These are phyloP conservation scores for Drosophila watanabei DNA, from an alignment of 1,140 invertebrate genomes.

Conservation along the genomic window DNA sequence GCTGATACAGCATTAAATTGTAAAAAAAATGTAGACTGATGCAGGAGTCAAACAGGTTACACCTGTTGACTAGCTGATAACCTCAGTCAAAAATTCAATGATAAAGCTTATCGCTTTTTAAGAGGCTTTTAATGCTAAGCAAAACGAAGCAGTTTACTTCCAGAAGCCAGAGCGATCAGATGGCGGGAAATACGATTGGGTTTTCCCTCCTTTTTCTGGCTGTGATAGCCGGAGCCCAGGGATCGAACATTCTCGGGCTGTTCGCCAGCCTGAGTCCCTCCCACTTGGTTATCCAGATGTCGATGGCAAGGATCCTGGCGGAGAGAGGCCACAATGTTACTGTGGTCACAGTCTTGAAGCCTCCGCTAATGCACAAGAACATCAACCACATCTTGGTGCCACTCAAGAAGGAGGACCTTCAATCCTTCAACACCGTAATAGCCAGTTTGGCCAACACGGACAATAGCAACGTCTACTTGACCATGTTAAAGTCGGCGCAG, in stretches of 20 bases:
- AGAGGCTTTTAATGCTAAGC: not conserved
- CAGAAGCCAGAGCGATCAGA: not conserved
- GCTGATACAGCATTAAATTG: not conserved
- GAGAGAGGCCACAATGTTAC: constrained; percentile 78
- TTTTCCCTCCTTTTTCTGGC: constrained; percentile 13
- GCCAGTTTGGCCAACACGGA: constrained; percentile 18
- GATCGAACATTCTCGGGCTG: constrained; percentile 68
- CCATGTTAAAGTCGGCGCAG: constrained; percentile 9
- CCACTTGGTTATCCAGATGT: constrained; percentile 76
- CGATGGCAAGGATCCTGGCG: constrained; percentile 61
- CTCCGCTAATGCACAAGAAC: constrained; percentile 48
- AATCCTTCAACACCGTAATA: constrained; percentile 11
- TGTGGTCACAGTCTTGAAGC: constrained; percentile 59
- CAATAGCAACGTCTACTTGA: constrained; percentile 19
- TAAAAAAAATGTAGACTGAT: not conserved
- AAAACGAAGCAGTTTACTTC: constrained; percentile 24
- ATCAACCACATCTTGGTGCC: constrained; percentile 56
- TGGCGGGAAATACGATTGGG: constrained; percentile 14
- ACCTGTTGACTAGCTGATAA: not conserved
- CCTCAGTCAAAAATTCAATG: not conserved
- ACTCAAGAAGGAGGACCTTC: constrained; percentile 23
- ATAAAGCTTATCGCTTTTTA: constrained; percentile 21
- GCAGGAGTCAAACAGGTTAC: not conserved
- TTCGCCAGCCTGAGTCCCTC: constrained; percentile 73
- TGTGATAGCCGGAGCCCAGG: constrained; percentile 27